Evolutionary conservation across 2,797 vertebrate species (phyloP).

Genomic region (Decapterus maruadsi): DNA sequence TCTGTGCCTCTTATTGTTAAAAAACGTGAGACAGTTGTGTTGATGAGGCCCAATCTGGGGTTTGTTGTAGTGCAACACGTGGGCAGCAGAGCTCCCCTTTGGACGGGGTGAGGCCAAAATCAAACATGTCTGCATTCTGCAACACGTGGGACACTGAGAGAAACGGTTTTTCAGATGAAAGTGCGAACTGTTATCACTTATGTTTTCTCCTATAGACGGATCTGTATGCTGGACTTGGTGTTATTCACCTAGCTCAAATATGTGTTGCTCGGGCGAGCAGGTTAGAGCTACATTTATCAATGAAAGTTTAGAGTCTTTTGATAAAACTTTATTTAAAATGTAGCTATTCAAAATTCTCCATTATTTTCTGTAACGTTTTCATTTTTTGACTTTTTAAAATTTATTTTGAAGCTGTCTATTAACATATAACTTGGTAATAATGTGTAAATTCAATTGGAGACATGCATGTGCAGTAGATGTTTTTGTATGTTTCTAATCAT

Average conservation of each 20-base stretch:
- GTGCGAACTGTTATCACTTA: background rate
- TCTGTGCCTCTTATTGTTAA: background rate
- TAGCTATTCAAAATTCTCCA: background rate
- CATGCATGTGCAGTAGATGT: background rate
- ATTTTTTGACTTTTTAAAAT: background rate
- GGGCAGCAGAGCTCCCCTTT: conserved; percentile 48
- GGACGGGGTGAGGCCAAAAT: conserved; percentile 63
- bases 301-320: background rate
- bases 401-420: background rate
- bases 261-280: background rate
- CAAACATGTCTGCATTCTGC: conserved; percentile 82
- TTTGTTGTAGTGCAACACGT: conserved; percentile 82
- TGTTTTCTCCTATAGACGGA: background rate
- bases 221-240: background rate
- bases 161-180: background rate
- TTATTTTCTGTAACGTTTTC: background rate
- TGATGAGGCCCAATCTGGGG: background rate
- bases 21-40: background rate
- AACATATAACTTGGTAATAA: background rate
- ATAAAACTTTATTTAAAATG: background rate
- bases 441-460: background rate
- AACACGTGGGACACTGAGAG: conserved; percentile 71
- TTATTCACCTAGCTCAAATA: background rate
- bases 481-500: conserved; percentile 4
- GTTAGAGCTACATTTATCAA: too few species aligned